phyloP scores from a whole-genome alignment of 2,888 invertebrate genomes.

The Nemurella pictetii region DNA sequence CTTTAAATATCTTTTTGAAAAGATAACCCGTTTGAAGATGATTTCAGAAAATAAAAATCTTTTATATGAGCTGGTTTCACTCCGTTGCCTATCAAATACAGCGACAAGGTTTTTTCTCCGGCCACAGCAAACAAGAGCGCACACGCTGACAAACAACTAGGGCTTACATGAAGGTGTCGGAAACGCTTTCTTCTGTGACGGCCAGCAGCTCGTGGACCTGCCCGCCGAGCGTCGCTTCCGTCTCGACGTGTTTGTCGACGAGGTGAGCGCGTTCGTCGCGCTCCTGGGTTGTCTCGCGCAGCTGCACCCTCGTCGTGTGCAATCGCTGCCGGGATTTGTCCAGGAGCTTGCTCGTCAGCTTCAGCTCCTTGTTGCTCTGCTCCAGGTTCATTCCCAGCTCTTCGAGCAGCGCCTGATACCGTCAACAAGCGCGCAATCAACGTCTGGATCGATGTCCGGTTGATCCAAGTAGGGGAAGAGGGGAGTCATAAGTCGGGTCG shows the following conservation, averaged over 20 bases:
- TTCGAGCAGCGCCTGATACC: conserved; percentile 48
- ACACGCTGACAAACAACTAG: too few species aligned
- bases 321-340: conserved; percentile 44
- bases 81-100: too few species aligned
- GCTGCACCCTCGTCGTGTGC: conserved; percentile 53
- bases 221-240: conserved; percentile 62
- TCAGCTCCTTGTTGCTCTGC: conserved; percentile 39
- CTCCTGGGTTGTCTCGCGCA: conserved; percentile 49
- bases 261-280: conserved; percentile 69
- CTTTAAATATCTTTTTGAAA: too few species aligned
- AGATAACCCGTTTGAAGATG: too few species aligned
- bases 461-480: too few species aligned
- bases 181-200: conserved; percentile 65
- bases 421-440: conserved; percentile 47
- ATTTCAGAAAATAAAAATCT: too few species aligned
- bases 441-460: too few species aligned
- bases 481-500: too few species aligned
- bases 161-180: conserved; percentile 57
- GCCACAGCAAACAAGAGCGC: not conserved
- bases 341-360: conserved; percentile 36
- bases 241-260: conserved; percentile 63
- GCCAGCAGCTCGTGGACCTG: conserved; percentile 67
- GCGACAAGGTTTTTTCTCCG: too few species aligned
- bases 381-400: conserved; percentile 47
- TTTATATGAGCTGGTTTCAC: too few species aligned